phyloP scores from a whole-genome alignment of 2,888 invertebrate species.

The Eupithecia subfuscata region DNA sequence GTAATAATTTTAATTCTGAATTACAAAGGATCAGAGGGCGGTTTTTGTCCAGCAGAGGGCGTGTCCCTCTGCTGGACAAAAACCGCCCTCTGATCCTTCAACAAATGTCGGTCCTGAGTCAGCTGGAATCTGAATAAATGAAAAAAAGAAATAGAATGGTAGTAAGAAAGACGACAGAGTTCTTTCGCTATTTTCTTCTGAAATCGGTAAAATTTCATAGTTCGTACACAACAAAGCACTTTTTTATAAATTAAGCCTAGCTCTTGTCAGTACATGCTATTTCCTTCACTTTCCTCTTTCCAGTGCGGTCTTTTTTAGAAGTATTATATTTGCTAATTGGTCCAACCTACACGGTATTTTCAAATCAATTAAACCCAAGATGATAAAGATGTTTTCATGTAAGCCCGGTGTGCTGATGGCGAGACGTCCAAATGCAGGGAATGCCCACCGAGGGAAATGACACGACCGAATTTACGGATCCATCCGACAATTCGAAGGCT shows the following conservation, averaged over 20 bases:
- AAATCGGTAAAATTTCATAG: neutral
- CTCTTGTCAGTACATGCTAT: no score
- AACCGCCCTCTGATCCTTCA: no score
- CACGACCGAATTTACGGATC: conserved; percentile 61
- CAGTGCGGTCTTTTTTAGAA: no score
- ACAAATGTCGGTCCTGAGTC: neutral
- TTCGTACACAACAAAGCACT: neutral
- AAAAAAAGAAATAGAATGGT: no score
- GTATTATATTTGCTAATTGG: neutral
- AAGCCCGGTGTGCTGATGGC: conserved; percentile 39
- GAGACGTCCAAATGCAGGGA: conserved; percentile 56
- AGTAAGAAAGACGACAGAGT: neutral
- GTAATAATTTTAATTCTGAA: no score
- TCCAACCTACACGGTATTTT: neutral
- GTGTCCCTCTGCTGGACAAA: no score
- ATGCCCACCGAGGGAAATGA: conserved; percentile 62
- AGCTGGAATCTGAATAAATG: neutral
- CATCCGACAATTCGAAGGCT: conserved; percentile 54
- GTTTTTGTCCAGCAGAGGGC: neutral
- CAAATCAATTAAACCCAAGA: neutral
- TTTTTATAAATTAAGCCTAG: no score
- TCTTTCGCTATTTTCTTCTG: neutral
- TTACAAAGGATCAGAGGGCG: no score
- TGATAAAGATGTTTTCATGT: conserved; percentile 29
- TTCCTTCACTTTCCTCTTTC: no score